Evolutionary conservation across 2,888 invertebrate genomes (phyloP).

Genomic region (Operophtera brumata): DNA sequence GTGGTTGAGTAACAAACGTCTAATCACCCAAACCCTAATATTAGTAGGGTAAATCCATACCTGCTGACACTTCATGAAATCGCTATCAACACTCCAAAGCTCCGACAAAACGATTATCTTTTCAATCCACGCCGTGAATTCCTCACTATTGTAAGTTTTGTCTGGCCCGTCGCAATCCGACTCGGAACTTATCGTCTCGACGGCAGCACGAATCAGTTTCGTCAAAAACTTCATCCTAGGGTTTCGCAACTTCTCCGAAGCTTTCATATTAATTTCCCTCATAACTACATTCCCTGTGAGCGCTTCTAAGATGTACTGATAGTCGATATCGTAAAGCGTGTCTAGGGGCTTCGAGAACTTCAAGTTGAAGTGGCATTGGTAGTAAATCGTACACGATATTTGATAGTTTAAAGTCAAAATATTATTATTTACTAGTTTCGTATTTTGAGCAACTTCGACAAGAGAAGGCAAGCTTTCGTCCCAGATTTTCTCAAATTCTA

Average conservation of each 20-base stretch:
- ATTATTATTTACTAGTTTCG: conserved; percentile 87
- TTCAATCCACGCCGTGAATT: conserved; percentile 84
- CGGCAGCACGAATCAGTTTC: conserved; percentile 86
- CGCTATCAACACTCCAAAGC: conserved; percentile 88
- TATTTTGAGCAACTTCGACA: conserved; percentile 88
- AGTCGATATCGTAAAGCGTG: conserved; percentile 88
- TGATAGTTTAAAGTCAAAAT: conserved; percentile 90
- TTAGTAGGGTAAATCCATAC: conserved; percentile 57
- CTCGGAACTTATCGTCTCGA: conserved; percentile 84
- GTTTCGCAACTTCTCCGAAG: conserved; percentile 85
- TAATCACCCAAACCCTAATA: too few species aligned
- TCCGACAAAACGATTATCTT: conserved; percentile 85
- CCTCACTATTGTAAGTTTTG: conserved; percentile 62
- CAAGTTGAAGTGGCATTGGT: conserved; percentile 89
- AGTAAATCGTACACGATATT: conserved; percentile 87
- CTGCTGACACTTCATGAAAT: conserved; percentile 88
- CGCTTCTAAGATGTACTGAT: conserved; percentile 80
- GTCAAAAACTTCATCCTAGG: conserved; percentile 87
- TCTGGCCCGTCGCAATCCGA: conserved; percentile 76
- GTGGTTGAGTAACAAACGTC: too few species aligned
- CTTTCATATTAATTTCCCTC: conserved; percentile 81
- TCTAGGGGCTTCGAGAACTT: conserved; percentile 86
- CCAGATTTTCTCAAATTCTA: conserved; percentile 84
- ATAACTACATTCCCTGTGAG: conserved; percentile 63
- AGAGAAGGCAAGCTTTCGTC: conserved; percentile 85